Percentiles rank a stretch among this genome's conserved stretches.
phyloP scores from a whole-genome alignment of 1,140 invertebrate genomes.

The Coelopa frigida region DNA sequence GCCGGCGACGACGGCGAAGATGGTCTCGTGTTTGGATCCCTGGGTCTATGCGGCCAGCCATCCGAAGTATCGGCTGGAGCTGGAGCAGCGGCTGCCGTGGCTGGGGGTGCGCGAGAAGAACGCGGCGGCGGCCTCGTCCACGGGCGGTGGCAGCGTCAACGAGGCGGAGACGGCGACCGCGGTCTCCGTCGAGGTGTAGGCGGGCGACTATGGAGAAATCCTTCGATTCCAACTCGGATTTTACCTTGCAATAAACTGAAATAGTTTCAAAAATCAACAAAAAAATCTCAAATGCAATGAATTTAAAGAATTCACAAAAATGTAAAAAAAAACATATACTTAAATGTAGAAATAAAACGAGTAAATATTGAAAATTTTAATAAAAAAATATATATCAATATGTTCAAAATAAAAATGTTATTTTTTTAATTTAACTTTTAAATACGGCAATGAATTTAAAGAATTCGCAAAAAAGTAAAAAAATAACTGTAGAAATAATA shows the following conservation, averaged over 20 bases:
- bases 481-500: too few species aligned
- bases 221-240: background rate
- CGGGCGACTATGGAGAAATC: too few species aligned
- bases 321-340: slow-evolving; percentile 9
- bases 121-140: background rate
- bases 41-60: slow-evolving; percentile 74
- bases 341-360: slow-evolving; percentile 1
- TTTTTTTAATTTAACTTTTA: slow-evolving; percentile 1
- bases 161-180: background rate
- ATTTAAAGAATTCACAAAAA: slow-evolving; percentile 7
- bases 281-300: slow-evolving; percentile 4
- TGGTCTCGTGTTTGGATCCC: slow-evolving; percentile 69
- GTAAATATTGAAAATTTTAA: slow-evolving; percentile 6
- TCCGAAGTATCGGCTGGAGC: slow-evolving; percentile 63
- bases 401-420: background rate
- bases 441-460: slow-evolving; percentile 3
- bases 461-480: background rate
- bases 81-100: slow-evolving; percentile 64
- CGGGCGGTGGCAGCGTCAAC: background rate
- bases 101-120: slow-evolving; percentile 56
- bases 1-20: slow-evolving; percentile 62
- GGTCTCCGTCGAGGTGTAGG: background rate
- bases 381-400: slow-evolving; percentile 8
- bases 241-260: background rate
- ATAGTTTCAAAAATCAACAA: background rate